Conservation (phyloP, 2,888 invertebrate species). For the Teinopalpus imperialis region DNA sequence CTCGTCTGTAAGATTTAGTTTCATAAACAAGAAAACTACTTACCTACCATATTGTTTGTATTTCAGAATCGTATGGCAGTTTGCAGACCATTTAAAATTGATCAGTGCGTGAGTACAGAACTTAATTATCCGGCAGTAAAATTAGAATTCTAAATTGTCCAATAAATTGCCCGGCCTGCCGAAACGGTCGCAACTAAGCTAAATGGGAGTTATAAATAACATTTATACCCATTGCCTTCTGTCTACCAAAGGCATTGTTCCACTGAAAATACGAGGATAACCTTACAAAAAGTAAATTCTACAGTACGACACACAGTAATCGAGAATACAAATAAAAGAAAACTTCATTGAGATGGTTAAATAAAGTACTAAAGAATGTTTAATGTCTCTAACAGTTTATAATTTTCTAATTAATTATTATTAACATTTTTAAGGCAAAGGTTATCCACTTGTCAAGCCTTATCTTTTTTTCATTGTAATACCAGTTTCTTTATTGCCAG, state of each 20-base stretch:
- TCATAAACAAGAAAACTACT: no score
- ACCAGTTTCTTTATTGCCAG: background rate
- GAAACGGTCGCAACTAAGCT: conserved; percentile 21
- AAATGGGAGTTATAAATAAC: conserved; percentile 23
- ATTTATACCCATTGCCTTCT: conserved; percentile 20
- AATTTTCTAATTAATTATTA: no score
- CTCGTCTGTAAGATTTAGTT: no score
- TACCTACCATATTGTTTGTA: no score
- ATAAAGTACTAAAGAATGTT: background rate
- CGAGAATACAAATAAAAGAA: background rate
- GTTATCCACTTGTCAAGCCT: no score
- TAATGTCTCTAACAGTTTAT: no score
- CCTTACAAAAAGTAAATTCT: conserved; percentile 2
- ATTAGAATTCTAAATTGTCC: conserved; percentile 19
- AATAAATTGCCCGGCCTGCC: conserved; percentile 13
- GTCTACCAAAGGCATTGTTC: conserved; percentile 19
- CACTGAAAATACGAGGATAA: conserved; percentile 3
- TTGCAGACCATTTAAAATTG: background rate
- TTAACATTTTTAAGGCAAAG: no score
- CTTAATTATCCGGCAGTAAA: conserved; percentile 21
- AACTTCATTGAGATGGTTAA: background rate
- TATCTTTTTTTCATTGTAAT: no score
- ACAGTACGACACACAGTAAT: background rate
- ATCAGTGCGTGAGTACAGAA: conserved; percentile 11
- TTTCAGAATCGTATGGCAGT: no score